These are phyloP conservation scores for Saccostrea glomerata DNA, from an alignment of 1,140 invertebrate genomes.

Conservation along the genomic window DNA sequence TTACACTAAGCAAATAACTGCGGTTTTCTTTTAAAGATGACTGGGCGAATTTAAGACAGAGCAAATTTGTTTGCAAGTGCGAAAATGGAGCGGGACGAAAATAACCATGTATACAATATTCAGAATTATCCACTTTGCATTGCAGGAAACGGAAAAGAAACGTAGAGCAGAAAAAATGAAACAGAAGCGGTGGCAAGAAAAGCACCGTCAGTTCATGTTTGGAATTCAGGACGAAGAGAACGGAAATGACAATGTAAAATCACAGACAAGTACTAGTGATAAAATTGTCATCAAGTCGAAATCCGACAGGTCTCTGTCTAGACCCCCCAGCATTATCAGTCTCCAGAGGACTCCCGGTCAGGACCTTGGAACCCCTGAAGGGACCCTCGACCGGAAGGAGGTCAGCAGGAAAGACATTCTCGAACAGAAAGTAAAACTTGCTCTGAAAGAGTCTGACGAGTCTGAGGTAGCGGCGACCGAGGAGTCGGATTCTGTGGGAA, in stretches of 20 bases:
- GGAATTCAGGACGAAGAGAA: slow-evolving; percentile 65
- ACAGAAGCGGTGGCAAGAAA: slow-evolving; percentile 76
- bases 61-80: too few relatives aligned
- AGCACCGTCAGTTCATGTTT: slow-evolving; percentile 73
- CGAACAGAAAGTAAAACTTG: slow-evolving; percentile 1
- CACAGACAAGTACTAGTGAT: slow-evolving; percentile 28
- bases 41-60: background rate
- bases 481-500: slow-evolving; percentile 54
- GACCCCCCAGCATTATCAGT: slow-evolving; percentile 54
- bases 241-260: slow-evolving; percentile 54
- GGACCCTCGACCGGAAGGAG: slow-evolving; percentile 28
- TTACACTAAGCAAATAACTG: background rate
- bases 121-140: slow-evolving; percentile 1
- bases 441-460: slow-evolving; percentile 42
- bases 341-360: slow-evolving; percentile 35
- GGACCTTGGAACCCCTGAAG: background rate
- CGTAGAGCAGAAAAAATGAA: slow-evolving; percentile 75
- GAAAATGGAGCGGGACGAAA: too few relatives aligned
- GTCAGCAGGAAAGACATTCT: background rate
- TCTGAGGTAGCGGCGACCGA: slow-evolving; percentile 26
- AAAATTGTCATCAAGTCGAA: slow-evolving; percentile 23
- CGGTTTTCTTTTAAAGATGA: background rate
- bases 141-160: slow-evolving; percentile 76
- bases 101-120: too few relatives aligned
- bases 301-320: slow-evolving; percentile 47